Evolutionary conservation across 2,888 invertebrate species (phyloP), one percentile per base, ranked within the genome.

Genomic region (Nomada flava): DNA sequence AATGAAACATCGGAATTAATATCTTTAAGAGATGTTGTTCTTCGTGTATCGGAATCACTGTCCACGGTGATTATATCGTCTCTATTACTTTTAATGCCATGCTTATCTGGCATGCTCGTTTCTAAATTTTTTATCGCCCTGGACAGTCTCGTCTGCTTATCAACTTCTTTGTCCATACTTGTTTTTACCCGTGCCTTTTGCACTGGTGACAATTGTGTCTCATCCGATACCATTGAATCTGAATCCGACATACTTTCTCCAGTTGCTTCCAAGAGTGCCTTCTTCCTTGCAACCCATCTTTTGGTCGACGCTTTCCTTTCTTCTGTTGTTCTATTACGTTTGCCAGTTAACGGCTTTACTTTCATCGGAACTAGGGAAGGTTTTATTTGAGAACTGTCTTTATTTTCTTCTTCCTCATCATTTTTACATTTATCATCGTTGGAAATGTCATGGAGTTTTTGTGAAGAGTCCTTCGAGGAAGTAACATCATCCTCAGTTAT

Each of bases 201-300:
- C 2, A 94, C 92, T 0, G 93, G 92, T 2, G 93, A 93, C 0
- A 93, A 85, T 74, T 93, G 89, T 0, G 88, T 76, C 4, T 91
- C 90, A 29, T 92, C 93, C 0, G 92, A 91, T 23, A 68, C 88
- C 55, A 88, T 82, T 0, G 93, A 93, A 64, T 94, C 93, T 23
- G 92, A 92, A 67, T 94, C 93, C 0, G 93, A 92, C 1, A 88
- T 89, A 11, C 88, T 85, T 69, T 92, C 91, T 1, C 93, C 93
- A 9, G 90, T 92, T 2, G 93, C 92, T 7, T 91, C 93, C 42
- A 93, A 82, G 4, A 93, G 83, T 0, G 93, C 93, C 52, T 90
- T 92, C 68, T 93, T 93, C n/a, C 93, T 90, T 2, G 91, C 93
- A 0, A 91, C 92, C 93, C 93, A 94, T 50, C 93, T 92, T 81